These are phyloP conservation scores for Trachelus tabidus DNA, from an alignment of 2,888 invertebrate species.

Conservation along the genomic window DNA sequence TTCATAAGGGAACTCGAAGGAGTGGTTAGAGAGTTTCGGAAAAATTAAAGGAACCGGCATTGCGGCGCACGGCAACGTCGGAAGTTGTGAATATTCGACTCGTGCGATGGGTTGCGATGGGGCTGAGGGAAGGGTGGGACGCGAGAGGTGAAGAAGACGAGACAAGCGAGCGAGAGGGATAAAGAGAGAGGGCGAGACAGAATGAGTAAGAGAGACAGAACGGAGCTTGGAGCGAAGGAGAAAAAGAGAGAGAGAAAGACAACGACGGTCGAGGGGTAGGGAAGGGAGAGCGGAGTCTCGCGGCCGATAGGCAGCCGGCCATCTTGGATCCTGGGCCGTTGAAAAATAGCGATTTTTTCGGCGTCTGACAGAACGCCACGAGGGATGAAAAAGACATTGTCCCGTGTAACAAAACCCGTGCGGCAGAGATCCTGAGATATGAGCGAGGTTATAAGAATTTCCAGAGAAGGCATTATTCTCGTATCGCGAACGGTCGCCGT, in stretches of 20 bases:
- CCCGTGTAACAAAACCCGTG: background rate
- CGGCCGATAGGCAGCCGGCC: conserved; percentile 53
- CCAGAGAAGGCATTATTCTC: background rate
- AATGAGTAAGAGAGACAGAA: conserved; percentile 14
- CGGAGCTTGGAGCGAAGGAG: conserved; percentile 8
- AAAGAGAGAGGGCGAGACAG: conserved; percentile 11
- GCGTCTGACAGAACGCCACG: conserved; percentile 51
- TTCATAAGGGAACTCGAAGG: background rate
- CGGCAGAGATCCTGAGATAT: background rate
- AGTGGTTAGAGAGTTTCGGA: conserved; percentile 14
- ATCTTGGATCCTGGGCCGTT: conserved; percentile 62
- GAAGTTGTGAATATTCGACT: conserved; percentile 29
- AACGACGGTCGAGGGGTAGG: conserved; percentile 5
- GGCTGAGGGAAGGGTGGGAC: conserved; percentile 1
- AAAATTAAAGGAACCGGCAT: conserved; percentile 27
- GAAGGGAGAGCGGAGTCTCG: conserved; percentile 17
- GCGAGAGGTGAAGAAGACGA: conserved; percentile 9
- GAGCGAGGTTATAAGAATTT: background rate
- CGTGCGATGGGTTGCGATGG: conserved; percentile 2
- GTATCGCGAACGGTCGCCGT: background rate
- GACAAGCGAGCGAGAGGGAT: conserved; percentile 21
- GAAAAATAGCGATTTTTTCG: conserved; percentile 54
- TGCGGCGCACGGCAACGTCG: conserved; percentile 38
- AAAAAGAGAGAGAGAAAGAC: conserved; percentile 13
- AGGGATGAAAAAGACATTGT: conserved; percentile 20